phyloP scores from a whole-genome alignment of 2,113 vertebrate genomes.

The Gymnorhina tibicen region DNA sequence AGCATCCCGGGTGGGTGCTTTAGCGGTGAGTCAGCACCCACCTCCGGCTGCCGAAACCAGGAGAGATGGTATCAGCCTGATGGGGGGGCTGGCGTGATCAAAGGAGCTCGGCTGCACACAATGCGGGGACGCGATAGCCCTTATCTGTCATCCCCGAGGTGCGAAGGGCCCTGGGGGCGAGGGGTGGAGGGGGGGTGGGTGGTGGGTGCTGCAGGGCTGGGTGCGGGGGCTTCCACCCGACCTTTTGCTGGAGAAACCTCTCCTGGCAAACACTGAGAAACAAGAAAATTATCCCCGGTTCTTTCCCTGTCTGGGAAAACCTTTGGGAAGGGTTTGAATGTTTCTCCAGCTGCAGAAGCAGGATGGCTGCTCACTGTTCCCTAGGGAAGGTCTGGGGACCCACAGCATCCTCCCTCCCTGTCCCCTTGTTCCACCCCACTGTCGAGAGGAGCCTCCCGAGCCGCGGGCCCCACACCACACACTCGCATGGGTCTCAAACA shows the following conservation, averaged over 20 bases:
- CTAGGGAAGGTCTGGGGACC: neutral
- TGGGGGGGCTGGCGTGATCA: conserved; percentile 28
- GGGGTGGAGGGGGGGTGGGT: neutral
- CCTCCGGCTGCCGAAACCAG: neutral
- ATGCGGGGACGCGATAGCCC: neutral
- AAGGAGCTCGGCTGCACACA: conserved; percentile 32
- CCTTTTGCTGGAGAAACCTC: neutral
- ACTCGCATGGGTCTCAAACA: conserved; percentile 51
- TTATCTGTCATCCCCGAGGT: conserved; percentile 38
- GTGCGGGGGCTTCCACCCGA: neutral
- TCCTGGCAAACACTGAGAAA: neutral
- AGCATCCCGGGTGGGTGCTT: neutral
- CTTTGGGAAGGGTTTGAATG: neutral
- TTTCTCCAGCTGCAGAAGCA: neutral
- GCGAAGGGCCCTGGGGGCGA: neutral
- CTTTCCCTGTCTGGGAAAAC: neutral
- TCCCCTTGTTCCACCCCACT: accelerated
- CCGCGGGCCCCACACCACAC: neutral
- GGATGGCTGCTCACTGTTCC: neutral
- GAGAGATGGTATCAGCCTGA: conserved; percentile 46
- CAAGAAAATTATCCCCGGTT: neutral
- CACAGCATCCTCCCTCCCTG: neutral
- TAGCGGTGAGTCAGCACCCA: conserved; percentile 38
- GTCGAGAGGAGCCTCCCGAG: accelerated
- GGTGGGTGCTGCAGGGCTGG: neutral